Evolutionary conservation across 2,797 vertebrate genomes (phyloP), one percentile per base, ranked within the genome.

Genomic region (Columba guinea): DNA sequence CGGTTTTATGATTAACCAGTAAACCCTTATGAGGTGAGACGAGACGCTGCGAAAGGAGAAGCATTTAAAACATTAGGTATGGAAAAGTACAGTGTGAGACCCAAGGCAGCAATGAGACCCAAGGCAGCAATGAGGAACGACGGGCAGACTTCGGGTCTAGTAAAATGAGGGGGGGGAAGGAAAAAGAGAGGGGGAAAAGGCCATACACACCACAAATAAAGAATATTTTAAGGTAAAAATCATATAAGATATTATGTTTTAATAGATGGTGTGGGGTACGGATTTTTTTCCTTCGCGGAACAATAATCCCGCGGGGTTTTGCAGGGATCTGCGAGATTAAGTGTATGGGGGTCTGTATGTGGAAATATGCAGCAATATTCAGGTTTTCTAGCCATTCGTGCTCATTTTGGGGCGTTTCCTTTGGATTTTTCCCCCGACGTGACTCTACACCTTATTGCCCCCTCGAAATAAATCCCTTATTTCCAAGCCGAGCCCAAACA

Each of bases 1-100:
- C 71, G 82, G 84, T 97, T 97, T 97, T 97, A 97, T 96, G 96
- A 93, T 95, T 34, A 94, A 80, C 94, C 95, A 97, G 96, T 97
- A 96, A 97, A 96, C 68, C 65, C 73, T 95, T 94, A 97, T 53
- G 95, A 97, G 96, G 96, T 95, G 93, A 96, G 95, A 88, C 74
- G 93, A 96, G 94, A 93, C 87, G 93, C 93, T 91, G 97, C 91
- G 86, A 97, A 97, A 96, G 96, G 94, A 91, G 82, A 89, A 76
- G 84, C 44, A 17, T 89, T 95, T 67, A 19, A 84, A 59, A 89
- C 91, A 93, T 79, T 22, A 76, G 46, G 84, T 16, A 63, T 89
- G 90, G 90, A 89, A 93, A 95, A 95, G 64, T 85, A 65, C 56
- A 76, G 59, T 41, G 78, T 3, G 76, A 92, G 64, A 89, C 73